These are phyloP conservation scores for Rhyzopertha dominica DNA, from an alignment of 1,140 invertebrate species.

Conservation along the genomic window DNA sequence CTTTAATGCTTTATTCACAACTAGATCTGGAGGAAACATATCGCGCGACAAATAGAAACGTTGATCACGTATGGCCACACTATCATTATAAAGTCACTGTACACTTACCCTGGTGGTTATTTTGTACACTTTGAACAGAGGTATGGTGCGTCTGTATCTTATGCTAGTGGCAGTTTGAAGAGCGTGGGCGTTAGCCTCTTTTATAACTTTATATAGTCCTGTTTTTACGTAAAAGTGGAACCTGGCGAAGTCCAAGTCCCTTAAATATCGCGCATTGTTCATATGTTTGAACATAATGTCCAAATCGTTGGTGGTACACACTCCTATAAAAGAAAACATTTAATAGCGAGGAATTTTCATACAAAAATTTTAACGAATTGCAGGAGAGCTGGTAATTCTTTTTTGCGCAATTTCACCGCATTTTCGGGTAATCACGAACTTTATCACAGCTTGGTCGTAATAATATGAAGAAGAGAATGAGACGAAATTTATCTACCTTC, in stretches of 20 bases:
- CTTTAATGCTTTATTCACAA: too few species aligned
- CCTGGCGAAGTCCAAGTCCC: slow-evolving; percentile 78
- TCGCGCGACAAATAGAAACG: too few species aligned
- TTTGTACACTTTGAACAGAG: slow-evolving; percentile 69
- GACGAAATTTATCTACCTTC: too few species aligned
- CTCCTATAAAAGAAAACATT: slow-evolving; percentile 49
- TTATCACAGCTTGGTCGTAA: too few species aligned
- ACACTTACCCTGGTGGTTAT: slow-evolving; percentile 62
- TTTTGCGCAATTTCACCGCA: slow-evolving; percentile 1
- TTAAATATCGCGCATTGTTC: slow-evolving; percentile 80
- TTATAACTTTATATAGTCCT: slow-evolving; percentile 61
- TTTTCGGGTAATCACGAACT: too few species aligned
- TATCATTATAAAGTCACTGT: too few species aligned
- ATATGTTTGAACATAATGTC: slow-evolving; percentile 75
- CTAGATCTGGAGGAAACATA: too few species aligned
- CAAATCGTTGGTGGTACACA: slow-evolving; percentile 75
- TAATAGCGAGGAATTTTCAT: slow-evolving; percentile 1
- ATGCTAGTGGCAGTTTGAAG: slow-evolving; percentile 69
- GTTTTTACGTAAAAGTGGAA: slow-evolving; percentile 70
- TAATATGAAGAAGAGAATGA: too few species aligned
- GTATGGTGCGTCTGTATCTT: slow-evolving; percentile 70
- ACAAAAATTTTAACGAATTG: slow-evolving; percentile 1
- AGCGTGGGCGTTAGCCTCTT: slow-evolving; percentile 55
- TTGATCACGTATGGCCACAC: too few species aligned
- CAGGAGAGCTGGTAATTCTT: not conserved